Evolutionary conservation across 1,140 invertebrate species (phyloP).

Genomic region (Bombus balteatus): DNA sequence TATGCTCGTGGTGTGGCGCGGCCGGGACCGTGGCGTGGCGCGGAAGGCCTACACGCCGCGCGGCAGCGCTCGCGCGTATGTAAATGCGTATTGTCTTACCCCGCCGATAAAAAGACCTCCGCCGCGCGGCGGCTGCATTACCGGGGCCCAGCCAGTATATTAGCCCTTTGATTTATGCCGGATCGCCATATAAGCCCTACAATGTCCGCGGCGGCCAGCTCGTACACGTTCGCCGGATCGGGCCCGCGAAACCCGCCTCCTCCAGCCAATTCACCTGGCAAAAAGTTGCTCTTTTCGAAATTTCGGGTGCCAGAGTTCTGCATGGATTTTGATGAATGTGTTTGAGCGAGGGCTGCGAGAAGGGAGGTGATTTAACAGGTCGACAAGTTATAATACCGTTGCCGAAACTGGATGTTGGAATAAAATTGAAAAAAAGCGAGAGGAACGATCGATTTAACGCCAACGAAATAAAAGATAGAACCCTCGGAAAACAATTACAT

Average conservation of each 20-base stretch:
- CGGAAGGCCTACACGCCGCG: slow-evolving; percentile 44
- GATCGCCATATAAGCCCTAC: slow-evolving; percentile 75
- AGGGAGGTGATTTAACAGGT: no score
- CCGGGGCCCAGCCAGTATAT: slow-evolving; percentile 76
- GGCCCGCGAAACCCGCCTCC: neutral
- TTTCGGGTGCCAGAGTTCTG: neutral
- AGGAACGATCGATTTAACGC: no score
- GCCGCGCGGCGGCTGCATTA: slow-evolving; percentile 75
- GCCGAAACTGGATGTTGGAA: no score
- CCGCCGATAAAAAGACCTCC: slow-evolving; percentile 80
- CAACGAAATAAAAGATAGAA: no score
- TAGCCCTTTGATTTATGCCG: slow-evolving; percentile 81
- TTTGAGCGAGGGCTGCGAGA: no score
- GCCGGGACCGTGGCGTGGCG: slow-evolving; percentile 5
- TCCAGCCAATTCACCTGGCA: neutral
- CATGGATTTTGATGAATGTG: no score
- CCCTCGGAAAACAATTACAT: no score
- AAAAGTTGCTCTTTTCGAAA: slow-evolving; percentile 46
- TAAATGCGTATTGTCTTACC: slow-evolving; percentile 81
- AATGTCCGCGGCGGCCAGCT: slow-evolving; percentile 62
- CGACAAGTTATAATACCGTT: no score
- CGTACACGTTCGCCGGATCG: neutral
- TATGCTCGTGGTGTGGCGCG: slow-evolving; percentile 55
- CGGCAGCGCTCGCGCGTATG: slow-evolving; percentile 72
- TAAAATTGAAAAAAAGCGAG: no score